Base-by-base conservation (phyloP, 2,888 invertebrate species). In the Rugalucina vietnamica region DNA sequence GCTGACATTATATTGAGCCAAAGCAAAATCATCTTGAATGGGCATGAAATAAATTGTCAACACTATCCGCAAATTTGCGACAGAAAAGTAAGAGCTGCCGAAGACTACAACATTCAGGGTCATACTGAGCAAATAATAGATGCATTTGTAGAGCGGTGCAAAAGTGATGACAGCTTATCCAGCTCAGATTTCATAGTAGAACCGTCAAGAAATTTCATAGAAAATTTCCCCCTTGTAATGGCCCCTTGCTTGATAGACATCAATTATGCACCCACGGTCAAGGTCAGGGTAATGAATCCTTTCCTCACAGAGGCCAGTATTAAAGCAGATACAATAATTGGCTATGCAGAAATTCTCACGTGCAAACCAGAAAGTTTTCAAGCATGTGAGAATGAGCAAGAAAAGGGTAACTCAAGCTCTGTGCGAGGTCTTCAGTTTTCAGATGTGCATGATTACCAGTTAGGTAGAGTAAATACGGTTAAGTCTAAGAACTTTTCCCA, bases 281-380 rank as follows among this genome's bases (percentile, higher is more conserved):
- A 74, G 50, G 49, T 75, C 5, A 80, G 75, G 24, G 12, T 80
- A 10, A 43, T 80, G 14, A 80, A 86, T 37, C 85, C 84, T 32
- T 84, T 80, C 49, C 54, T 27, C 36, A 57, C 4, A 18, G 49
- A 49, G 27, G 43, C 77, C 12, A 49, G 79, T n/a, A 54, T 86
- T 24, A 60, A 77, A n/a, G 77, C 81, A 72, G 82, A 84, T 60
- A 77, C 82, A 27, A 32, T 75, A n/a, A 57, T 88, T 37, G 88
- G 85, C 37, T 34, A 27, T 29, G 84, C 84, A 18, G 82, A 85
- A 57, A 54, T 50, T 43, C 24, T 80, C 14, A 60, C 79, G 18
- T 24, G 24, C 24, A 8, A 34, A 71, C 24, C 43, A 73, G 18
- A 36, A 29, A 43, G 43, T 70, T 12, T 57, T 29, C 18, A 36